These are phyloP conservation scores for Acanthurus leucopareius DNA, from an alignment of 2,797 vertebrate species.

Conservation along the genomic window DNA sequence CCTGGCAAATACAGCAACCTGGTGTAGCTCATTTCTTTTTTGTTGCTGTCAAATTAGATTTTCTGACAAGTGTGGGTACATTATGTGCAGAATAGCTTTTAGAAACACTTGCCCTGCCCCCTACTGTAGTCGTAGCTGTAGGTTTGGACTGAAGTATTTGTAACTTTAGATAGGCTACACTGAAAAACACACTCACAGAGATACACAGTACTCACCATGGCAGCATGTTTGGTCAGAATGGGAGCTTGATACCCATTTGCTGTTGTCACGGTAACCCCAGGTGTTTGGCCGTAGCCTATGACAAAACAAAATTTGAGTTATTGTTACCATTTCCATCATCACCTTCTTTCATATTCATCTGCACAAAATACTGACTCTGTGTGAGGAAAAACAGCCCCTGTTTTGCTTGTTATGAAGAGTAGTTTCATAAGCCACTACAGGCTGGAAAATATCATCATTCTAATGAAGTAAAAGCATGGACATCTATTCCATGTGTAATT, in stretches of 20 bases:
- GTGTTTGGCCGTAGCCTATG: conserved; percentile 50
- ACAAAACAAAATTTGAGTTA: conserved; percentile 53
- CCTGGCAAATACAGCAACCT: not conserved
- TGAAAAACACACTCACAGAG: not conserved
- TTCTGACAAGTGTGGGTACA: not conserved
- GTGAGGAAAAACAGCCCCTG: not conserved
- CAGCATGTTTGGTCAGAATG: conserved; percentile 48
- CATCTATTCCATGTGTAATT: not conserved
- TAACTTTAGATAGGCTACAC: not conserved
- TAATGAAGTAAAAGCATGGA: not conserved
- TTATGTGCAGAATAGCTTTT: not conserved
- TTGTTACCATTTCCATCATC: conserved; percentile 1
- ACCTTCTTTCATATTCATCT: conserved; percentile 9
- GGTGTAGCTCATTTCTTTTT: not conserved
- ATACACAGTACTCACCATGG: conserved; percentile 73
- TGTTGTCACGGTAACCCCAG: conserved; percentile 61
- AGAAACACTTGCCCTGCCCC: not conserved
- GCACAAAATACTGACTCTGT: not conserved
- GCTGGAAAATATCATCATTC: not conserved
- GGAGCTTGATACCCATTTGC: conserved; percentile 66
- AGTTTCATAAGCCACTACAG: not conserved
- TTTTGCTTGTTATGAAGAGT: not conserved
- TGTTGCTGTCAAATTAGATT: not conserved
- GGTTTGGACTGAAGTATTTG: not conserved
- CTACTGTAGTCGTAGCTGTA: not conserved